Percentiles rank a stretch among this genome's conserved stretches.
These are phyloP conservation scores for Mirounga angustirostris DNA, from an alignment of 2,113 vertebrate species.

Conservation along the genomic window DNA sequence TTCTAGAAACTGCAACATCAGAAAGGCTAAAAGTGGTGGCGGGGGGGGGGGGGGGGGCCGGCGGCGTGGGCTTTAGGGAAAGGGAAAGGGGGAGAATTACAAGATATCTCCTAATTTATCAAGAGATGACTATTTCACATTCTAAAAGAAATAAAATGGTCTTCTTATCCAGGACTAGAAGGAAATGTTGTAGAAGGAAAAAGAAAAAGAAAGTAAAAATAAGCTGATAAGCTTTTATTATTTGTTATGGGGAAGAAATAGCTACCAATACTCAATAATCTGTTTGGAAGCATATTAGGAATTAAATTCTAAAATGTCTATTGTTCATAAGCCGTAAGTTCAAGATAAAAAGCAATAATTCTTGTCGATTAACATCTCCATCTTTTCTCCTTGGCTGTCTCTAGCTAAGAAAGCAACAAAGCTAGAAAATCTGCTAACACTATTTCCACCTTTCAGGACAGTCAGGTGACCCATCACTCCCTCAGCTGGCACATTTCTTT, in stretches of 20 bases:
- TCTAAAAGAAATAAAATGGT: constrained; percentile 33
- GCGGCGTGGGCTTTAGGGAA: background rate
- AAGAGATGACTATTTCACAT: constrained; percentile 34
- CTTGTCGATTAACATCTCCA: background rate
- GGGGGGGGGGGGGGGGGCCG: fast-evolving
- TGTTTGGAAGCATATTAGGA: background rate
- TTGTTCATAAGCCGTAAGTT: background rate
- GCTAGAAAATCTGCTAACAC: background rate
- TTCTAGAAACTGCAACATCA: constrained; percentile 33
- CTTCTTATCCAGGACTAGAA: constrained; percentile 5
- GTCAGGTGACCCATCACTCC: background rate
- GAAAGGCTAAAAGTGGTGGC: background rate
- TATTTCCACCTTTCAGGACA: background rate
- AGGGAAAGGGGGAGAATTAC: background rate
- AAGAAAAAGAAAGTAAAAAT: background rate
- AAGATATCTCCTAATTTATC: constrained; percentile 29
- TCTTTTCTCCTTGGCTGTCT: background rate
- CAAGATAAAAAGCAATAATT: constrained; percentile 9
- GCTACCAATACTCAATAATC: background rate
- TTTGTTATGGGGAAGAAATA: constrained; percentile 17
- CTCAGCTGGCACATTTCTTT: background rate
- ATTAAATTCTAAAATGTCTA: background rate
- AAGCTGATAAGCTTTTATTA: background rate
- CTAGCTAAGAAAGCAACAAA: background rate
- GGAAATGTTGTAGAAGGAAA: background rate